Conservation (phyloP, 2,888 invertebrate species). For the Seira musarum region DNA sequence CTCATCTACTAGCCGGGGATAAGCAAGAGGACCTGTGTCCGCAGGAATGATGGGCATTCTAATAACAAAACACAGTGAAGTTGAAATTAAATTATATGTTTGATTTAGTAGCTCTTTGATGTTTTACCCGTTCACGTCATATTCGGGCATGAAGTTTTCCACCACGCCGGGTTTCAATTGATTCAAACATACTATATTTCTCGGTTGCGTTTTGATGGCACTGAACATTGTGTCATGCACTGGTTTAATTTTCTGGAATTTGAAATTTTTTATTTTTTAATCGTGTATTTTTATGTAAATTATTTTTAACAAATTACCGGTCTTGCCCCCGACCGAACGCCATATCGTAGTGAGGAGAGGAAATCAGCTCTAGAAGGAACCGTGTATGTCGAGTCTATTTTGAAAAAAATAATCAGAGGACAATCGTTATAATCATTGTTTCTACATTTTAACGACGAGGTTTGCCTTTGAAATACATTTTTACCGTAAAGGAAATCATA, state of each 20-base stretch:
- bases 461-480: neutral
- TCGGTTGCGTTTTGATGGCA: slow-evolving; percentile 74
- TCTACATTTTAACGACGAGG: no score
- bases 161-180: slow-evolving; percentile 51
- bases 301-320: no score
- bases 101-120: no score
- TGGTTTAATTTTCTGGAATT: slow-evolving; percentile 67
- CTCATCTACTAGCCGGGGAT: slow-evolving; percentile 48
- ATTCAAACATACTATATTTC: slow-evolving; percentile 71
- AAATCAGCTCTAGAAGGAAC: slow-evolving; percentile 59
- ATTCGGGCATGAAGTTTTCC: slow-evolving; percentile 63
- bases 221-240: slow-evolving; percentile 78
- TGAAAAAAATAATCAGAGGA: no score
- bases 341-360: slow-evolving; percentile 52
- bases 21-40: slow-evolving; percentile 54
- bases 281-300: no score
- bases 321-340: slow-evolving; percentile 53
- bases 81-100: no score
- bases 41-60: slow-evolving; percentile 59
- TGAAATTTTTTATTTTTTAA: slow-evolving; percentile 4
- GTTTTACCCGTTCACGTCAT: slow-evolving; percentile 57
- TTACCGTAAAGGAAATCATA: slow-evolving; percentile 66
- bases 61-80: no score
- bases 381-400: slow-evolving; percentile 62
- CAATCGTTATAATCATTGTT: neutral